Percentiles rank a stretch among this genome's conserved stretches.
These are phyloP conservation scores for Procambarus virginalis DNA, from an alignment of 1,140 invertebrate genomes.

Conservation along the genomic window DNA sequence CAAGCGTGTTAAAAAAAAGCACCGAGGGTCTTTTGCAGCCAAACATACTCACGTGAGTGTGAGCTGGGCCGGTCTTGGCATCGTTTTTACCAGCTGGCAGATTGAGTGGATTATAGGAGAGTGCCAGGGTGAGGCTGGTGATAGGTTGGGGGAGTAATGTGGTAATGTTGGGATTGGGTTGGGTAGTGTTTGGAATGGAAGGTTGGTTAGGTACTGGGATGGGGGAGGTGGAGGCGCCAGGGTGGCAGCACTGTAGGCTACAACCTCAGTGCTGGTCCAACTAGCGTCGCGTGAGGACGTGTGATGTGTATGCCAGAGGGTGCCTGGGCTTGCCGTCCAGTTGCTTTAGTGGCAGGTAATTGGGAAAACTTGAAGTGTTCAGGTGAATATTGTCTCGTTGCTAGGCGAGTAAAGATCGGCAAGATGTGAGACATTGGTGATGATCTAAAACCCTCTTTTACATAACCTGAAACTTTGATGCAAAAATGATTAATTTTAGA, in stretches of 20 bases:
- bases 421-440: neutral
- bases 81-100: neutral
- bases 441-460: neutral
- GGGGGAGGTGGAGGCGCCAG: neutral
- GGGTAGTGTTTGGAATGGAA: neutral
- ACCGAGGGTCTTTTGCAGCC: no score
- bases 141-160: no score
- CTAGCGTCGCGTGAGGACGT: neutral
- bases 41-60: neutral
- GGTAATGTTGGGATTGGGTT: no score
- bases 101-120: neutral
- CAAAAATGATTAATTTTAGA: neutral
- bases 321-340: neutral
- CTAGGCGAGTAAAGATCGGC: neutral
- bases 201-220: neutral
- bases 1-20: no score
- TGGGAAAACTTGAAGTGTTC: neutral
- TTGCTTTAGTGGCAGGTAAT: neutral
- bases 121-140: neutral
- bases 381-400: neutral
- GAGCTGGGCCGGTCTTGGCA: neutral
- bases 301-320: neutral
- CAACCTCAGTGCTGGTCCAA: neutral
- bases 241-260: slow-evolving; percentile 7
- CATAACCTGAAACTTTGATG: neutral